phyloP scores from a whole-genome alignment of 1,140 invertebrate species.

The Zaprionus davidi region DNA sequence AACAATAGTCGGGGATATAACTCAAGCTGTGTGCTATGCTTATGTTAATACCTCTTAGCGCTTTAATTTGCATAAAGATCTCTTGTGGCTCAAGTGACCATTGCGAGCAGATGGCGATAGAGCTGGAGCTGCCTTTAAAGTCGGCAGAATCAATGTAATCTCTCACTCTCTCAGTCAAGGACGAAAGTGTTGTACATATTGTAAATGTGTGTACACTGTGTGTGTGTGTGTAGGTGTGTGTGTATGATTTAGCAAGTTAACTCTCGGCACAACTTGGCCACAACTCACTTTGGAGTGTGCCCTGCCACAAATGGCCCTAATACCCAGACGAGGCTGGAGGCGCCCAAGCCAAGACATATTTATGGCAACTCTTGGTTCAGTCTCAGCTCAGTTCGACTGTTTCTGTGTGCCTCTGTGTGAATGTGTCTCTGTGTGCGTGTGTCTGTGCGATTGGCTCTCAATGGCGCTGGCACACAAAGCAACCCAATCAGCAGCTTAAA shows the following conservation, averaged over 20 bases:
- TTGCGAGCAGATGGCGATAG: neutral
- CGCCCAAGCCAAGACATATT: conserved; percentile 46
- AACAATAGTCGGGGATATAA: neutral
- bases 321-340: conserved; percentile 39
- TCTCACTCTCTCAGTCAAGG: neutral
- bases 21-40: neutral
- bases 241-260: conserved; percentile 70
- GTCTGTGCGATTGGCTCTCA: conserved; percentile 34
- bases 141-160: neutral
- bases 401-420: neutral
- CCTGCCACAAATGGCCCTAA: conserved; percentile 73
- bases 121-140: neutral
- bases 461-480: conserved; percentile 52
- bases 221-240: conserved; percentile 42
- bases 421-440: conserved; percentile 2
- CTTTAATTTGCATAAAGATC: neutral
- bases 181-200: conserved; percentile 35
- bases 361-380: conserved; percentile 43
- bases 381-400: neutral
- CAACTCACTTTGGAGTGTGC: conserved; percentile 74
- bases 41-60: conserved; percentile 1
- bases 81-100: neutral
- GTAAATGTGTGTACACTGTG: conserved; percentile 19
- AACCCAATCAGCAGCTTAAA: conserved; percentile 65
- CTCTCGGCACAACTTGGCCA: conserved; percentile 65